Evolutionary conservation across 2,113 vertebrate genomes (phyloP).

Genomic region (Donacobius atricapilla): DNA sequence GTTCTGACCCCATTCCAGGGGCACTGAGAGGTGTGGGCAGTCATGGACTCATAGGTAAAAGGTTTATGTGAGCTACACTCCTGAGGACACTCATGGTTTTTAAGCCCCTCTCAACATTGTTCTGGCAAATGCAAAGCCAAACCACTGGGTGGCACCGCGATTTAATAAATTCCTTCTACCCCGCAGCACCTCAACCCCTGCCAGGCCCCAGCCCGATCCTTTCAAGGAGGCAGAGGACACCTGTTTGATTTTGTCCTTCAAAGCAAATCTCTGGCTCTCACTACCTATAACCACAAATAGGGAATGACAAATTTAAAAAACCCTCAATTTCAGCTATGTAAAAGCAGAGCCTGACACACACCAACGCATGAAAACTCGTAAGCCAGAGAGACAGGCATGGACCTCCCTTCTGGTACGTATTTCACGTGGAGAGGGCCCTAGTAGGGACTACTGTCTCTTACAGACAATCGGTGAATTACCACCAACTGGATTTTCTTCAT

Average conservation of each 20-base stretch:
- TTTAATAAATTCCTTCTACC: background rate
- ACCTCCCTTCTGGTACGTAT: background rate
- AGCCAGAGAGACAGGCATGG: background rate
- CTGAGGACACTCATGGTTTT: background rate
- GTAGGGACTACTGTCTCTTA: too few species aligned
- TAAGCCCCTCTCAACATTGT: background rate
- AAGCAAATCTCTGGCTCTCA: background rate
- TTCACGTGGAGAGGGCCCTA: background rate
- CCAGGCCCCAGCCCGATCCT: fast-evolving
- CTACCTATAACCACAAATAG: background rate
- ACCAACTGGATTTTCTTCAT: background rate
- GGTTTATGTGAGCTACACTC: background rate
- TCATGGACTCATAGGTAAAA: fast-evolving
- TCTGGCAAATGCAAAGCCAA: background rate
- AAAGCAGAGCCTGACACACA: background rate
- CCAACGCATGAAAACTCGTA: background rate
- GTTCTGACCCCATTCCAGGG: background rate
- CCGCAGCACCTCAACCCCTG: background rate
- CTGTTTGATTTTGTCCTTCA: background rate
- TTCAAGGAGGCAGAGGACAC: background rate
- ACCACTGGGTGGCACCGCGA: constrained; percentile 6
- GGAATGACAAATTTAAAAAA: background rate
- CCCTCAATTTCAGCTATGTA: background rate
- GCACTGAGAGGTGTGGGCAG: background rate
- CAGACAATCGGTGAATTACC: too few species aligned